Conservation (phyloP, 2,113 vertebrate species). For the Hydrolagus affinis region DNA sequence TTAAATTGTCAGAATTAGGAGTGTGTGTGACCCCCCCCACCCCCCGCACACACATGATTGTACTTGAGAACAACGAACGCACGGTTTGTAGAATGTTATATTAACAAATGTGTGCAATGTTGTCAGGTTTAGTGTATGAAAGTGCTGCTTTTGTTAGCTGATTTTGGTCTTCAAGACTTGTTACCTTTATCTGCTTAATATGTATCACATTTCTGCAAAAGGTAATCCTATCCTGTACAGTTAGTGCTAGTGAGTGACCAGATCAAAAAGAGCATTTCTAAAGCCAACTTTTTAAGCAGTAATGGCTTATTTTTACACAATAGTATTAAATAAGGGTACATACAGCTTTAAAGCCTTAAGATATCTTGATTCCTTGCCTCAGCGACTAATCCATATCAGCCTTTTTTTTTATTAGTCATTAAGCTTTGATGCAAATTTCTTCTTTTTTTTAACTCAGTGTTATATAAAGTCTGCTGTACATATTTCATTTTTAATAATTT, state of each 20-base stretch:
- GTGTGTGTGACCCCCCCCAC: not conserved
- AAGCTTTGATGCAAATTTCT: constrained; percentile 24
- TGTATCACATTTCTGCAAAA: constrained; percentile 18
- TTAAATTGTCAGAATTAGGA: not conserved
- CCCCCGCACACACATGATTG: not conserved
- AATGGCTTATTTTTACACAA: constrained; percentile 29
- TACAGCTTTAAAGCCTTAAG: constrained; percentile 29
- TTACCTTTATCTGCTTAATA: not conserved
- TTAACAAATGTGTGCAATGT: constrained; percentile 26
- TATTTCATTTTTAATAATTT: constrained; percentile 29
- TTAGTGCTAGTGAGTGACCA: constrained; percentile 13
- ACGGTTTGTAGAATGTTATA: not conserved
- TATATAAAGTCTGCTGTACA: constrained; percentile 26
- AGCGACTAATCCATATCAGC: constrained; percentile 23
- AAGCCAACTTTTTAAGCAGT: constrained; percentile 25
- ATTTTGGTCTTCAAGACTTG: not conserved
- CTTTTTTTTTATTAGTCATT: constrained; percentile 21
- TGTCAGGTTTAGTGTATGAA: constrained; percentile 11
- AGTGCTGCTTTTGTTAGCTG: constrained; percentile 2
- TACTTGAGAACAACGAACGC: not conserved
- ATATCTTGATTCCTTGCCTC: constrained; percentile 19
- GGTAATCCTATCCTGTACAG: constrained; percentile 15
- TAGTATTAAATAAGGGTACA: constrained; percentile 28
- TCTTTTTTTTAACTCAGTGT: constrained; percentile 19
- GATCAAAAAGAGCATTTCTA: constrained; percentile 22